These are phyloP conservation scores for Formica aserva DNA, from an alignment of 2,888 invertebrate species.

Conservation along the genomic window DNA sequence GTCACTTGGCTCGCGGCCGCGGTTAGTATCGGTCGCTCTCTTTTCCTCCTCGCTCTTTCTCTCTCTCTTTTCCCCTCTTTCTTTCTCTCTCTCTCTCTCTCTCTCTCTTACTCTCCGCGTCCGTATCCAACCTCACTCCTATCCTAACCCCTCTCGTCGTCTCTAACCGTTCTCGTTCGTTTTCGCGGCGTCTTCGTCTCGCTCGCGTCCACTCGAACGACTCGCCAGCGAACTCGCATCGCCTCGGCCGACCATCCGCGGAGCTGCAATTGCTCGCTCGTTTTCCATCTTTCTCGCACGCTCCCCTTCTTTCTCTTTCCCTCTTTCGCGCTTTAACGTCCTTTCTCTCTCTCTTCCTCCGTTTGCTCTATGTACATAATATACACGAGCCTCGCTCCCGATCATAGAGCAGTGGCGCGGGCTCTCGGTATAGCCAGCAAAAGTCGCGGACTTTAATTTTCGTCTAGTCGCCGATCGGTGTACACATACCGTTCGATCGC, in stretches of 20 bases:
- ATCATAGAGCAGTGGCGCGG: constrained; percentile 79
- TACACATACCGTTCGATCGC: constrained; percentile 24
- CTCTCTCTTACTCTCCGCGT: neutral
- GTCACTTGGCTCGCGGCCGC: constrained; percentile 3
- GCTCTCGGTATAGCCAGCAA: constrained; percentile 59
- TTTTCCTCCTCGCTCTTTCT: constrained; percentile 16
- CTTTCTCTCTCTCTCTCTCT: neutral
- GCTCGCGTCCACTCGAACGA: constrained; percentile 39
- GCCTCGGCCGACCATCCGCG: constrained; percentile 30
- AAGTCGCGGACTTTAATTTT: constrained; percentile 68
- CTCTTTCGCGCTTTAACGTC: constrained; percentile 50
- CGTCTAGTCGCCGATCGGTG: constrained; percentile 67
- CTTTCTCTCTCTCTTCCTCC: constrained; percentile 63
- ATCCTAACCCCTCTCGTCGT: constrained; percentile 7
- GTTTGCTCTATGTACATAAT: constrained; percentile 80
- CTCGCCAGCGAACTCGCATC: constrained; percentile 16
- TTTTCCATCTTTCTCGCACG: constrained; percentile 14
- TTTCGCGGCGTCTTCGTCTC: constrained; percentile 39
- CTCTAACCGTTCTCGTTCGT: neutral
- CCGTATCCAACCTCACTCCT: neutral
- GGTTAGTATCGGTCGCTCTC: constrained; percentile 1
- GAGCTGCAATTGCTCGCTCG: constrained; percentile 21
- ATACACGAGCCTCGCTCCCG: constrained; percentile 78
- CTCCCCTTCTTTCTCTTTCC: constrained; percentile 14
- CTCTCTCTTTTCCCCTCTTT: neutral